These are phyloP conservation scores for Erythrolamprus reginae DNA, from an alignment of 2,113 vertebrate genomes.

Conservation along the genomic window DNA sequence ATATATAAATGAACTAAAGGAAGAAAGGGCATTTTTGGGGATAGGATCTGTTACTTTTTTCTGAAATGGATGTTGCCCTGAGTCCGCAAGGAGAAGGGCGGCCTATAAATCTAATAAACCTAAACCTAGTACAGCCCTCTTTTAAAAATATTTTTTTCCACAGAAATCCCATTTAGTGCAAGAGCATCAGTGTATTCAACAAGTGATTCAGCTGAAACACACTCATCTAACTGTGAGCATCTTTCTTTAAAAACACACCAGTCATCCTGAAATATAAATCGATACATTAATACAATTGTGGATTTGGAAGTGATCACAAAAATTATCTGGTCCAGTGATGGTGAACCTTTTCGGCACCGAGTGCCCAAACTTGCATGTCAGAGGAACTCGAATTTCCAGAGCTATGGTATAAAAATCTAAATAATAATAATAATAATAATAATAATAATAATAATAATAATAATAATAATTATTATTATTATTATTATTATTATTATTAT, in stretches of 20 bases:
- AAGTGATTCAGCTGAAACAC: not conserved
- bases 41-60: constrained; percentile 17
- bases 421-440: too few species aligned
- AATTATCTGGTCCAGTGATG: not conserved
- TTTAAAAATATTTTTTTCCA: not conserved
- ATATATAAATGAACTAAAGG: constrained; percentile 16
- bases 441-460: too few species aligned
- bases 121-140: not conserved
- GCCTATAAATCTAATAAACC: too few species aligned
- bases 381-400: too few species aligned
- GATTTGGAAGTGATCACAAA: not conserved
- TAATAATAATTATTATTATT: too few species aligned
- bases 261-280: not conserved
- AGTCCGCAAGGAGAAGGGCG: too few species aligned
- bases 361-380: too few species aligned
- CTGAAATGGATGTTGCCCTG: constrained; percentile 5
- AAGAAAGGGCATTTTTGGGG: constrained; percentile 21
- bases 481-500: too few species aligned
- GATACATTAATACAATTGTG: not conserved
- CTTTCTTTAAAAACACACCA: not conserved
- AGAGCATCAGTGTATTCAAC: not conserved
- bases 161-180: not conserved
- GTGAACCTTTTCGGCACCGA: too few species aligned
- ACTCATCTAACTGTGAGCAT: not conserved
- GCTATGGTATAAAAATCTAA: too few species aligned